These are phyloP conservation scores for Papio anubis DNA, from an alignment of 2,113 vertebrate species.

Conservation along the genomic window DNA sequence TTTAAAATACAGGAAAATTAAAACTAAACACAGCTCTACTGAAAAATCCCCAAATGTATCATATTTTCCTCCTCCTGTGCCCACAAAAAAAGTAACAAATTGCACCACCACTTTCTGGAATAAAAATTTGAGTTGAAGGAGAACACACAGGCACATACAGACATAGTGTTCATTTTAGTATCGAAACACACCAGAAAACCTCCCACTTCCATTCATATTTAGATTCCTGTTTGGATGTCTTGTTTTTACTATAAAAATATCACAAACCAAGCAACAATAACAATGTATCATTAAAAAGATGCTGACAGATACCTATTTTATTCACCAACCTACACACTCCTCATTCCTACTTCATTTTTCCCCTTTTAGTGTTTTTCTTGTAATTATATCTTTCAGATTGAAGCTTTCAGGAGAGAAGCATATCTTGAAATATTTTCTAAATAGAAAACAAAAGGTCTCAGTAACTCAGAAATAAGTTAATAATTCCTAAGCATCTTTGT, in stretches of 20 bases:
- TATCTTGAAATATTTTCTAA: conserved; percentile 61
- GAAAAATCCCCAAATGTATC: conserved; percentile 73
- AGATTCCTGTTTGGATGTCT: conserved; percentile 45
- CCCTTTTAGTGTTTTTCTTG: conserved; percentile 67
- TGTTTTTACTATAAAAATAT: conserved; percentile 35
- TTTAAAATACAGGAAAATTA: conserved; percentile 86
- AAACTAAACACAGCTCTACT: conserved; percentile 81
- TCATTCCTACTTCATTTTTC: conserved; percentile 62
- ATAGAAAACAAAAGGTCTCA: not conserved
- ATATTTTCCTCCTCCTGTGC: conserved; percentile 74
- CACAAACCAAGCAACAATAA: conserved; percentile 13
- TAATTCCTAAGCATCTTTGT: conserved; percentile 1
- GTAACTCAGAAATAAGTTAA: conserved; percentile 41
- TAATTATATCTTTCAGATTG: conserved; percentile 1
- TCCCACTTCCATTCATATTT: conserved; percentile 70
- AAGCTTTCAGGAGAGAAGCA: not conserved
- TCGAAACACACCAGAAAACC: conserved; percentile 52
- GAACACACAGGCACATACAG: conserved; percentile 47
- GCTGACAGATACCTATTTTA: conserved; percentile 30
- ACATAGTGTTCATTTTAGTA: conserved; percentile 59
- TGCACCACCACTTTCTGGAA: conserved; percentile 34
- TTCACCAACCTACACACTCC: conserved; percentile 9
- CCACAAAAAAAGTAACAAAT: conserved; percentile 73
- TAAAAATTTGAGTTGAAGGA: conserved; percentile 68
- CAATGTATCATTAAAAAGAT: conserved; percentile 7